Base-by-base conservation (phyloP, 2,113 vertebrate genomes). In the Leiothrix lutea region DNA sequence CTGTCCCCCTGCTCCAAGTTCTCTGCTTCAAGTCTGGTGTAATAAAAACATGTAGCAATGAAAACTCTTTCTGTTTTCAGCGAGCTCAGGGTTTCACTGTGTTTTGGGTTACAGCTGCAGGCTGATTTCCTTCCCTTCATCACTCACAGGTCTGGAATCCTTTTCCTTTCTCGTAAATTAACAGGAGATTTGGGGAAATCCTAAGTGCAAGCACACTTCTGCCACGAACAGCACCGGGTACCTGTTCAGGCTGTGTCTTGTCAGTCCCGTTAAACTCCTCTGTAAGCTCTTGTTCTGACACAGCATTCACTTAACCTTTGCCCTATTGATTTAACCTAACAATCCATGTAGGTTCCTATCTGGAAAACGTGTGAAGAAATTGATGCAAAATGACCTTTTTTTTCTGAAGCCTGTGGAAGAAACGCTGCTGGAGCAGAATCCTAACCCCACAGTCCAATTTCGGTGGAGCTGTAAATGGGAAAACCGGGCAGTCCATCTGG, bases 301-400 rank as follows among this genome's bases (percentile, higher is more conserved):
- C 64, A 85, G 35, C 62, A 11, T 86, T 64, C 51, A 20, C 40
- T 86, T 83, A 40, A 80, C 65, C 93, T 78, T 94, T 50, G 33
- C 67, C 67, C 53, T 83, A 58, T 81, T 88, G 92, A 92, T 96
- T 91, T 65, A 66, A 82, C 88, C 74, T 78, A 53, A 83, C 92
- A 94, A 83, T 72, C 77, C 45, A 6, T 2, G 9, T 14, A 56
- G 60, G 42, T 36, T 84, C 45, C 70, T 48, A 20, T 36, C 48
- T 57, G 44, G 42, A 78, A 94, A 86, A 71, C 23, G 60, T 36
- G 35, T 8, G 38, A 91, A 89, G 66, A 85, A 87, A 89, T 24
- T 51, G 77, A 44, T 91, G 90, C 62, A 78, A 65, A 85, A 92
- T 33, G 62, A 75, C 51, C 38, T 57, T 1, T 96, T 96, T 38